Percentiles rank a stretch among this genome's conserved stretches.
These are phyloP conservation scores for Drosophila vallismaia DNA, from an alignment of 2,888 invertebrate genomes.

Conservation along the genomic window DNA sequence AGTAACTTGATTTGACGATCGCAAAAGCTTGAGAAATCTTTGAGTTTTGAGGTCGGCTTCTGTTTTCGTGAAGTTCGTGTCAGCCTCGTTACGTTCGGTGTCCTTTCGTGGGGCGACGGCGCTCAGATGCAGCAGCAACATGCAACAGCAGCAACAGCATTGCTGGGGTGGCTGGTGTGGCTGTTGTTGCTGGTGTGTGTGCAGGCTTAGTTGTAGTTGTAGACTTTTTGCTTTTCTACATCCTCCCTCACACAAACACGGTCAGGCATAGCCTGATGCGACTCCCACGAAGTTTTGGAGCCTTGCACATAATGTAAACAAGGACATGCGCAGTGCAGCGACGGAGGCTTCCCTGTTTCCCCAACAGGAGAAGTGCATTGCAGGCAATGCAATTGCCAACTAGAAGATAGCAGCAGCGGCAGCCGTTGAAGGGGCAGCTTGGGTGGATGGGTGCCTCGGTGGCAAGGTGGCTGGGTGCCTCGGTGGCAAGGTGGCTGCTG, in stretches of 20 bases:
- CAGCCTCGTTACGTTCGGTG: constrained; percentile 15
- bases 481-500: not conserved
- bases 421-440: constrained; percentile 12
- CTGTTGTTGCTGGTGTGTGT: constrained; percentile 26
- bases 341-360: constrained; percentile 55
- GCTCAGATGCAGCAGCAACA: constrained; percentile 59
- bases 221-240: constrained; percentile 77
- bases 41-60: constrained; percentile 12
- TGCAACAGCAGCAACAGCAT: constrained; percentile 24
- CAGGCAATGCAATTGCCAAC: constrained; percentile 74
- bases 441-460: constrained; percentile 9
- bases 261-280: constrained; percentile 25
- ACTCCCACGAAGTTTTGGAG: constrained; percentile 48
- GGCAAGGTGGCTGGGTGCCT: constrained; percentile 6
- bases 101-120: constrained; percentile 44
- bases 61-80: constrained; percentile 30
- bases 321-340: constrained; percentile 71
- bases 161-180: constrained; percentile 34
- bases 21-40: not conserved
- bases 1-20: constrained; percentile 10
- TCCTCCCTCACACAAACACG: constrained; percentile 45
- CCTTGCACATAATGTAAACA: constrained; percentile 74
- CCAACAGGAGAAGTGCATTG: constrained; percentile 74
- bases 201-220: constrained; percentile 69
- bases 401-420: constrained; percentile 64